Percentiles rank a stretch among this genome's conserved stretches.
phyloP scores from a whole-genome alignment of 2,888 invertebrate species.

The Julus scandinavius region DNA sequence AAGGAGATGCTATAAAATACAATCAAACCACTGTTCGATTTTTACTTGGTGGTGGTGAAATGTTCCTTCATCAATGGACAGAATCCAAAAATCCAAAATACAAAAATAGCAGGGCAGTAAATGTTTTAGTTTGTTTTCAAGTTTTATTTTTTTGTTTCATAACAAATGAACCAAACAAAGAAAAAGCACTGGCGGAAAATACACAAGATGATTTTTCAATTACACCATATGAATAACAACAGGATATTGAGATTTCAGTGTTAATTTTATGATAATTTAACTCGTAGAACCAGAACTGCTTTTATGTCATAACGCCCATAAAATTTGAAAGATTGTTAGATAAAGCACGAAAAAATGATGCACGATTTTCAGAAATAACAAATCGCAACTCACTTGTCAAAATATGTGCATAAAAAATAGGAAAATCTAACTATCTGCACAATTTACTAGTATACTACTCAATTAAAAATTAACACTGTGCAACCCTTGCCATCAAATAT shows the following conservation, averaged over 20 bases:
- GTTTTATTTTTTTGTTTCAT: no score
- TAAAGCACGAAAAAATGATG: not conserved
- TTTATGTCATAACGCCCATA: conserved; percentile 20
- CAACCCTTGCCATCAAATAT: not conserved
- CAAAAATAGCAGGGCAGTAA: no score
- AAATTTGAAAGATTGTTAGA: conserved; percentile 14
- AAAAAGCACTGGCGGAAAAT: not conserved
- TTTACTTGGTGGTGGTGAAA: no score
- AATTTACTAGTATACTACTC: no score
- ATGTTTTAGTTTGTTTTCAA: no score
- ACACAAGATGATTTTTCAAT: not conserved
- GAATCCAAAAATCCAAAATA: no score
- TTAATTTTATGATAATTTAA: not conserved
- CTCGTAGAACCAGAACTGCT: conserved; percentile 14
- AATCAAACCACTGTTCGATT: no score
- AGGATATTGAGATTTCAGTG: not conserved
- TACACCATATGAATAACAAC: not conserved
- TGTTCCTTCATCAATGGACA: no score
- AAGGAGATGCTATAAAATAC: no score
- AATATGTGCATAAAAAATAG: not conserved
- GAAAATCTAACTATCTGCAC: not conserved
- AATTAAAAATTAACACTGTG: no score
- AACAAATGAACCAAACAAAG: not conserved
- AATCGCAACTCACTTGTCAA: not conserved
- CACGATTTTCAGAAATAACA: not conserved